Base-by-base conservation (phyloP, 2,888 invertebrate species). In the Athalia rosae region DNA sequence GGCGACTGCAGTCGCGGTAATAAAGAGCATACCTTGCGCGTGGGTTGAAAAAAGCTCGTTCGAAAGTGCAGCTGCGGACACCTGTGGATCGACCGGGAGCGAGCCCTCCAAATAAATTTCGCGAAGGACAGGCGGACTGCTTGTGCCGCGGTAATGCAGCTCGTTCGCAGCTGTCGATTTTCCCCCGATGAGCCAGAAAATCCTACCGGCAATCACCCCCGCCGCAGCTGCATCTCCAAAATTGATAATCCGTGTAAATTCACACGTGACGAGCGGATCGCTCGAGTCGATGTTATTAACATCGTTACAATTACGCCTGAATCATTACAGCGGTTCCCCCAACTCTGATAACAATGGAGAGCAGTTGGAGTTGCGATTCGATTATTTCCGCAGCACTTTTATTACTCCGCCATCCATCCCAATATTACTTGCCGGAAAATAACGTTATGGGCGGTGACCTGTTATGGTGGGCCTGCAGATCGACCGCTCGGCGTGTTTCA, bases 111-210 rank as follows among this genome's bases (percentile, higher is more conserved):
- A 11, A n/a, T 53, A n/a, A 58, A 71, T 71, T 15, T 58, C 8
- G 71, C 58, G 13, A 45, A 58, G 71, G 71, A 71, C 11, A 45
- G 8, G 45, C 13, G 58, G 45, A 41, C 45, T 28, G 28, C 28
- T 28, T 28, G 28, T 28, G 28, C 28, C 28, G 28, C 28, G 28
- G 28, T 28, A 58, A 71, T 71, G 45, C 61, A 28, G 9, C 28
- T 71, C 45, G 45, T 58, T 71, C 13, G 71, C 71, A 71, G 71
- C 71, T 71, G 58, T 56, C 13, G 67, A 45, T 41, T 28, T 78
- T 76, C 67, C 77, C 77, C 78, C 50, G 28, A 28, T 71, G 69
- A 67, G 64, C 66, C 53, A 76, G 79, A 76, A 78, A 78, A 53
- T n/a, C 58, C 5, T 28, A 50, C 11, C 56, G 43, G 58, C 56